Percentiles rank a stretch among this genome's conserved stretches.
These are phyloP conservation scores for Hormiphora californensis DNA, from an alignment of 37 sponge, comb jelly and placozoan species.

Conservation along the genomic window DNA sequence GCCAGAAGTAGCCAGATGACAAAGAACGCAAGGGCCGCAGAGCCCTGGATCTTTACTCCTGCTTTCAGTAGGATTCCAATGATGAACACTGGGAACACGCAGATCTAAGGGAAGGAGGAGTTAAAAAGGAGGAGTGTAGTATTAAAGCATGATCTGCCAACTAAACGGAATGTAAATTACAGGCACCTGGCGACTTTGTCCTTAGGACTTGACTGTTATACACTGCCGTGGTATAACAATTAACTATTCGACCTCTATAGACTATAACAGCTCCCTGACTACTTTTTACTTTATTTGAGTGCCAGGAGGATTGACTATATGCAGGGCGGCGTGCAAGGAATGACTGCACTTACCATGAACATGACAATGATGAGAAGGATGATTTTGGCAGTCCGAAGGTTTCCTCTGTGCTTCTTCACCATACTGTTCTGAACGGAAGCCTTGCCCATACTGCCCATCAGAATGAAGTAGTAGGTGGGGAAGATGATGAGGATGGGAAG, in stretches of 20 bases:
- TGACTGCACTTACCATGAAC: constrained; percentile 37
- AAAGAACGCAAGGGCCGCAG: background rate
- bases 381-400: constrained; percentile 38
- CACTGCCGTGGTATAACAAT: too few species aligned
- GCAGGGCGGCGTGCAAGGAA: too few species aligned
- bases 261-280: too few species aligned
- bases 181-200: too few species aligned
- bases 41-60: background rate
- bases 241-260: too few species aligned
- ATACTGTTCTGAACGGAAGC: background rate
- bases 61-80: constrained; percentile 39
- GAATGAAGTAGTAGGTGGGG: constrained; percentile 45
- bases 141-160: too few species aligned
- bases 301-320: too few species aligned
- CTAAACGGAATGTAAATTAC: too few species aligned
- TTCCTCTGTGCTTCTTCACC: constrained; percentile 36
- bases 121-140: too few species aligned
- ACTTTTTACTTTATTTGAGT: too few species aligned
- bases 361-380: constrained; percentile 46
- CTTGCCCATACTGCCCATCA: constrained; percentile 40
- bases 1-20: constrained; percentile 50
- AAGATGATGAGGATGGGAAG: constrained; percentile 48
- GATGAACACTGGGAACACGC: constrained; percentile 49
- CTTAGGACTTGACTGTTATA: too few species aligned
- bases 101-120: background rate